Evolutionary conservation across 2,888 invertebrate genomes (phyloP), one percentile per base, ranked within the genome.

Genomic region (Acanthosepion pharaonis): DNA sequence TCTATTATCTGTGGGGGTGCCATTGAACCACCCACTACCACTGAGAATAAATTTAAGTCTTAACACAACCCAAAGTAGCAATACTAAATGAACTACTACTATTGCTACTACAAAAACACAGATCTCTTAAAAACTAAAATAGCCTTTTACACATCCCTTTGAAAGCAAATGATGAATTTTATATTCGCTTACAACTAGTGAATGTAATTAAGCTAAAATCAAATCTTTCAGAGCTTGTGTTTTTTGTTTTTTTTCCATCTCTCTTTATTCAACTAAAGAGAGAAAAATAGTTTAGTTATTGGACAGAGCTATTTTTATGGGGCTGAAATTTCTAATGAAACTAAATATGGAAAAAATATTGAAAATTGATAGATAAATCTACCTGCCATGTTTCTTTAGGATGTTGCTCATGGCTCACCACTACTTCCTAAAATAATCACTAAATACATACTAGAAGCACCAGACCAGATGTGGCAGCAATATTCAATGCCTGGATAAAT

Each of bases 141-240:
- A 78, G 78, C 78, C 78, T 78, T 78, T 78, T 78, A n/a, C n/a
- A 78, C 78, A 78, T 78, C 78, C n/a, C 15, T 78, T 78, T 78
- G 78, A 78, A 78, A 78, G 78, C 15, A 11, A 33, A 33, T 33
- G 33, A 78, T 33, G n/a, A 78, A n/a, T 78, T n/a, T 78, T 78
- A n/a, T 78, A n/a, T 78, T 78, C 4, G 11, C 28, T 20, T 64
- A 6, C 0, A 64, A 64, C 11, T 78, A n/a, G 78, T 15, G 78
- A 78, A 78, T 78, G 78, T 33, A 78, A 78, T 78, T 78, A 78
- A 78, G 78, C 78, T n/a, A 15, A 18, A 78, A 78, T 78, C 11
- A 78, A 78, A 78, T 78, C 78, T n/a, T n/a, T 33, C n/a, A n/a
- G 78, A 15, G 28, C 15, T 55, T 55, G 55, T 55, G 55, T 11